A percentile compares a stretch with the other conserved stretches of the same genome.
phyloP scores from a whole-genome alignment of 2,113 vertebrate species.

The Eira barbara region DNA sequence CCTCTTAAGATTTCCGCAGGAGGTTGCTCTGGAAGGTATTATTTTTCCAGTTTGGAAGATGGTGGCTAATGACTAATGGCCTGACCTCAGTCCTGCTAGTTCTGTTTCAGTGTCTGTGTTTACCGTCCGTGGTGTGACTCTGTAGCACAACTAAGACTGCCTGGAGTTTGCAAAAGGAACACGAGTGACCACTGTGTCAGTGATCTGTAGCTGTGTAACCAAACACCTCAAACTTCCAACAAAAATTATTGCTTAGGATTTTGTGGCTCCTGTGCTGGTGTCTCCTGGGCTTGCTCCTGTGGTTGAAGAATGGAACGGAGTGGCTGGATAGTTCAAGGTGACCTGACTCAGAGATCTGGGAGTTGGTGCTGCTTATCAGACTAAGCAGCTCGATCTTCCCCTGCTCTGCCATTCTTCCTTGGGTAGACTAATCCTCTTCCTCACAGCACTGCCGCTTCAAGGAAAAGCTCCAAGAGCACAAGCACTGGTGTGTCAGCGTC shows the following conservation, averaged over 20 bases:
- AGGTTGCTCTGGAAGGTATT: not conserved
- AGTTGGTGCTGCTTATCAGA: not conserved
- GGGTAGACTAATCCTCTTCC: not conserved
- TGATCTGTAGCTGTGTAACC: not conserved
- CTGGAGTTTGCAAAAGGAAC: not conserved
- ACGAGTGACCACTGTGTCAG: not conserved
- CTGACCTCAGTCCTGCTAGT: not conserved
- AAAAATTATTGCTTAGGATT: not conserved
- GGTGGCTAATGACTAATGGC: not conserved
- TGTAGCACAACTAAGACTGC: not conserved
- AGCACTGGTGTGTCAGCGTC: too few species aligned
- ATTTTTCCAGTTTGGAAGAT: not conserved
- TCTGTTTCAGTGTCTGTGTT: not conserved
- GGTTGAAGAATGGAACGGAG: not conserved
- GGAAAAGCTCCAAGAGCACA: not conserved
- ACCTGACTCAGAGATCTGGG: not conserved
- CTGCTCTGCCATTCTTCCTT: accelerated
- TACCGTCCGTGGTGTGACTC: not conserved
- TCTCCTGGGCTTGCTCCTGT: not conserved
- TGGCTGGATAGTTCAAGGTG: not conserved
- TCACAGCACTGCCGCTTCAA: not conserved
- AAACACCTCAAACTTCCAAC: not conserved
- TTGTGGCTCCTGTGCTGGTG: not conserved
- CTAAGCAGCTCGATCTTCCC: accelerated
- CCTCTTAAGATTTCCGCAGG: not conserved